Conservation (phyloP, 1,140 invertebrate genomes). For the Drosophila simulans region DNA sequence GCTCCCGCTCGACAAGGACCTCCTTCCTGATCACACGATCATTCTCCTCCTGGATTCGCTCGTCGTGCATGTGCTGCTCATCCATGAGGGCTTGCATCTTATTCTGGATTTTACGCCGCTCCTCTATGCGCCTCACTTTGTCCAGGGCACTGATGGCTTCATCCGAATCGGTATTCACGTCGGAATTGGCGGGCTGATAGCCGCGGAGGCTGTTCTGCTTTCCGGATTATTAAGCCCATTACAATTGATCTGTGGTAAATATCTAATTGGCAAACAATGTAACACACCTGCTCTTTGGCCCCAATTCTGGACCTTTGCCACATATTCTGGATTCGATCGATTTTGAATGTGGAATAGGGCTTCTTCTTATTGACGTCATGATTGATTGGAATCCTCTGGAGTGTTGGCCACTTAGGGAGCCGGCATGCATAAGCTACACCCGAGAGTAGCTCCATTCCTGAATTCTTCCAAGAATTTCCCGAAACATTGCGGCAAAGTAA, state of each 20-base stretch:
- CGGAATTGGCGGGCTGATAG: background rate
- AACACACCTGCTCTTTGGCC: background rate
- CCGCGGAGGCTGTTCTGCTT: conserved; percentile 4
- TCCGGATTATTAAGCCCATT: background rate
- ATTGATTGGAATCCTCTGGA: background rate
- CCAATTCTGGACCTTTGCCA: background rate
- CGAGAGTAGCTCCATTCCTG: background rate
- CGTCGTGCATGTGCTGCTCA: background rate
- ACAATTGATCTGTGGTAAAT: background rate
- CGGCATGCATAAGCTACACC: background rate
- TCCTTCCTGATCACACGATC: background rate
- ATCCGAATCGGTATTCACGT: background rate
- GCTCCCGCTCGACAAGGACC: background rate
- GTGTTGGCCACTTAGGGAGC: background rate
- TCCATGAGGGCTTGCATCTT: background rate
- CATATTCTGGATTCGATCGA: background rate
- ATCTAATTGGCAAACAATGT: no score
- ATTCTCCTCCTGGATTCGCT: background rate
- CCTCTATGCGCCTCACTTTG: background rate
- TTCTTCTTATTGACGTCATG: background rate
- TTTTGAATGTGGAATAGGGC: background rate
- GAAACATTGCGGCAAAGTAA: background rate
- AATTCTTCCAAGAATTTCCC: background rate
- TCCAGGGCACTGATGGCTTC: background rate
- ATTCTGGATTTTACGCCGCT: conserved; percentile 7